Conservation (phyloP, 2,113 vertebrate genomes). For the Notothenia rossii region DNA sequence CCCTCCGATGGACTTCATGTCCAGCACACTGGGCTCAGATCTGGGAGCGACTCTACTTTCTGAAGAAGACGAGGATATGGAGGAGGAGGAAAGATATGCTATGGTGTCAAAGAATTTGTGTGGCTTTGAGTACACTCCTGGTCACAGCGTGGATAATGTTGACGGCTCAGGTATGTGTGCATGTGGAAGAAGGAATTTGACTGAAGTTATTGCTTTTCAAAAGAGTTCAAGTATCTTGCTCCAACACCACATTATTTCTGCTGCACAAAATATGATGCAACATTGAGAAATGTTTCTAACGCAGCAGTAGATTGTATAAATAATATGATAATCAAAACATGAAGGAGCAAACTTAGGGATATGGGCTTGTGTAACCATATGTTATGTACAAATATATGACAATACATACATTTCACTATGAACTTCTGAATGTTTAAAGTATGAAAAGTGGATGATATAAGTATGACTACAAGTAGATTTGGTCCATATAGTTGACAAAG, state of each 20-base stretch:
- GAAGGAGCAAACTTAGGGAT: not conserved
- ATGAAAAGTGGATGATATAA: not conserved
- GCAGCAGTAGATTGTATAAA: not conserved
- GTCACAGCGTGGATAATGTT: constrained; percentile 90
- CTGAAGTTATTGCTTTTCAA: constrained; percentile 17
- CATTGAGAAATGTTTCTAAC: not conserved
- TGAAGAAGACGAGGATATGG: constrained; percentile 86
- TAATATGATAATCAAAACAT: not conserved
- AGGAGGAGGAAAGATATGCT: constrained; percentile 87
- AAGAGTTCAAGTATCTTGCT: not conserved
- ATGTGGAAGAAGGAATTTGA: constrained; percentile 5
- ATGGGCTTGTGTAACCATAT: not conserved
- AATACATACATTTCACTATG: not conserved
- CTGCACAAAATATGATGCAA: not conserved
- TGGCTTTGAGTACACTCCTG: constrained; percentile 91
- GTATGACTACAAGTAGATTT: not conserved
- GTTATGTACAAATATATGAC: not conserved
- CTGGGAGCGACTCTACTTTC: constrained; percentile 91
- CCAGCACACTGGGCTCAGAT: constrained; percentile 92
- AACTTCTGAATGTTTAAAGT: too few relatives aligned
- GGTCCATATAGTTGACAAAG: too few relatives aligned
- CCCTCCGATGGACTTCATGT: constrained; percentile 93
- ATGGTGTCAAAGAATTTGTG: constrained; percentile 88
- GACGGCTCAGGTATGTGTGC: constrained; percentile 83
- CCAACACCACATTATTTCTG: not conserved